Base-by-base conservation (phyloP, 2,888 invertebrate species). In the Torymus auratus region DNA sequence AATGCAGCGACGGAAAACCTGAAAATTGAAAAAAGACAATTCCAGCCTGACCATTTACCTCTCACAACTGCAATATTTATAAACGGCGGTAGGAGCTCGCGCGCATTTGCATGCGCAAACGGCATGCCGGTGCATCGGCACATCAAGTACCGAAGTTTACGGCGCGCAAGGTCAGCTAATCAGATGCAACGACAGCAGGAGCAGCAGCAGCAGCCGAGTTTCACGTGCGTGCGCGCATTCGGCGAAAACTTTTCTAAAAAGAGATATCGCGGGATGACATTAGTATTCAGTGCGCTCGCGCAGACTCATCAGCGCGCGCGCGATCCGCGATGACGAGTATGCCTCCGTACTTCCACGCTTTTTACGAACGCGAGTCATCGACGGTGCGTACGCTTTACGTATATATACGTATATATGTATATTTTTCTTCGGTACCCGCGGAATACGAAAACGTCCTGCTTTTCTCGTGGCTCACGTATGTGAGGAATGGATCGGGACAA, bases 281-380 rank as follows among this genome's bases (percentile, higher is more conserved):
- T 62, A 52, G 72, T 72, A 72, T 72, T 17, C 72, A 72, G 53
- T 62, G 14, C 53, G 52, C 3, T 2, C 3, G n/a, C 17, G 1
- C 4, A 15, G 50, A 2, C 62, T 72, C 72, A 72, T 72, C 72
- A 72, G 69, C 56, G 11, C 72, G 61, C 15, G 15, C 20, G 20
- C 61, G 20, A 61, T 15, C 14, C 5, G 60, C 20, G 3, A 53
- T 17, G 17, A 15, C 15, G 14, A 15, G 56, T 15, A n/a, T n/a
- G 56, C 14, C n/a, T n/a, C 14, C n/a, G 56, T 15, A 15, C 14
- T 15, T 56, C 14, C 56, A n/a, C 15, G 11, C 41, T 41, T 41
- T 41, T 41, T 41, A 41, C 41, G 7, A 41, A 41, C 41, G 41
- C 41, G 41, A 41, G 41, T 41, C 41, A 41, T 41, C 41, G 41